phyloP scores from a whole-genome alignment of 2,888 invertebrate genomes.

The Pasiphila rectangulata region DNA sequence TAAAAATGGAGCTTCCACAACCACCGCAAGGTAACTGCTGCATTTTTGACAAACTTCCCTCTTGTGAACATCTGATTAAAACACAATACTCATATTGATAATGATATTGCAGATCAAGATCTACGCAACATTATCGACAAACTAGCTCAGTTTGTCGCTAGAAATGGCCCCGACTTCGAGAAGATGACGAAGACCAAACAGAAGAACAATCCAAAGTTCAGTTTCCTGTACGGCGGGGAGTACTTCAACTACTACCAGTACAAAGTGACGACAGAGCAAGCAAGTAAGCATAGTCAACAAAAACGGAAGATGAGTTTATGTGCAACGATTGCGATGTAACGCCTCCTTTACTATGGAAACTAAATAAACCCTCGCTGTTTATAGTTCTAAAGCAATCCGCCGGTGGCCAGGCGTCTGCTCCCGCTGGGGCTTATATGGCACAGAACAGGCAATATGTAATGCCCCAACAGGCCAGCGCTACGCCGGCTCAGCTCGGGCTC shows the following conservation, averaged over 20 bases:
- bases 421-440: slow-evolving; percentile 79
- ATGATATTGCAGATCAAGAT: slow-evolving; percentile 88
- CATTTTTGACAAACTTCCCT: no score
- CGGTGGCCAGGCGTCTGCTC: slow-evolving; percentile 77
- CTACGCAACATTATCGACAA: slow-evolving; percentile 98
- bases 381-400: slow-evolving; percentile 88
- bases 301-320: slow-evolving; percentile 60
- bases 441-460: slow-evolving; percentile 81
- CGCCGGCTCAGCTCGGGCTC: slow-evolving; percentile 80
- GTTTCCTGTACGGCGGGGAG: slow-evolving; percentile 98
- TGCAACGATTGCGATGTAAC: slow-evolving; percentile 58
- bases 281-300: slow-evolving; percentile 85
- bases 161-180: slow-evolving; percentile 99
- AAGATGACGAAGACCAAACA: slow-evolving; percentile 99
- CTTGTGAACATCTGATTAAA: no score
- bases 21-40: slow-evolving; percentile 86
- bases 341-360: slow-evolving; percentile 65
- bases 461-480: slow-evolving; percentile 79
- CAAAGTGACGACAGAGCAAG: slow-evolving; percentile 96
- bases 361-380: slow-evolving; percentile 82
- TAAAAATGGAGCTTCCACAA: slow-evolving; percentile 77
- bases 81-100: background rate
- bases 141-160: slow-evolving; percentile 98
- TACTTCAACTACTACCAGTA: slow-evolving; percentile 98
- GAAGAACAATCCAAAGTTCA: slow-evolving; percentile 98